Conservation (phyloP, 2,797 vertebrate species). For the Malacoraja senta region DNA sequence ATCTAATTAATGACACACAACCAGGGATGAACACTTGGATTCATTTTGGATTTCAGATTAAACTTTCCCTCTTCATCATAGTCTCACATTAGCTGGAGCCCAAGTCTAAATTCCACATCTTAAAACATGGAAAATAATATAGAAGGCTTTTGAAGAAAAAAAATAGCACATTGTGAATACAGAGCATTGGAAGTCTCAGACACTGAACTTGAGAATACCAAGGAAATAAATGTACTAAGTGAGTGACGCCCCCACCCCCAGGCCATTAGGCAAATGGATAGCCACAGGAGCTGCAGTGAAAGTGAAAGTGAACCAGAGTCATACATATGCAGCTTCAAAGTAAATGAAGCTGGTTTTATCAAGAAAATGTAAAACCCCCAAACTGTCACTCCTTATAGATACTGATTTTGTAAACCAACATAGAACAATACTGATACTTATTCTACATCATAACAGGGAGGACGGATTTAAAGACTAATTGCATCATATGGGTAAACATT, state of each 20-base stretch:
- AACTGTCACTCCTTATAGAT: not conserved
- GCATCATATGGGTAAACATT: not conserved
- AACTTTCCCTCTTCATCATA: not conserved
- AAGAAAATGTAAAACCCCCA: not conserved
- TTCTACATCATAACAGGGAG: not conserved
- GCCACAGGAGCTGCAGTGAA: not conserved
- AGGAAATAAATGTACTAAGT: slow-evolving; percentile 13
- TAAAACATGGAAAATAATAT: not conserved
- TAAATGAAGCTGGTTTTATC: slow-evolving; percentile 1
- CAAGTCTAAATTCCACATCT: not conserved
- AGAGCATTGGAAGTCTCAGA: not conserved
- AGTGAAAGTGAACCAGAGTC: slow-evolving; percentile 7
- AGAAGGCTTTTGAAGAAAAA: not conserved
- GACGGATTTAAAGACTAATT: not conserved
- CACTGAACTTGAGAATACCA: not conserved
- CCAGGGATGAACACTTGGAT: not conserved
- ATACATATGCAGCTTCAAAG: slow-evolving; percentile 13
- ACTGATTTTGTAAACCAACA: not conserved
- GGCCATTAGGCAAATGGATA: slow-evolving; percentile 26
- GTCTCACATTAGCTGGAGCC: not conserved
- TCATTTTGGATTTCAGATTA: slow-evolving; percentile 27
- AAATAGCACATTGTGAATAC: not conserved
- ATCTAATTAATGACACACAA: slow-evolving; percentile 37
- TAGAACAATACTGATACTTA: not conserved
- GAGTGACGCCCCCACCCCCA: not conserved